Conservation (phyloP, 2,113 vertebrate species). For the Callocephalon fimbriatum region DNA sequence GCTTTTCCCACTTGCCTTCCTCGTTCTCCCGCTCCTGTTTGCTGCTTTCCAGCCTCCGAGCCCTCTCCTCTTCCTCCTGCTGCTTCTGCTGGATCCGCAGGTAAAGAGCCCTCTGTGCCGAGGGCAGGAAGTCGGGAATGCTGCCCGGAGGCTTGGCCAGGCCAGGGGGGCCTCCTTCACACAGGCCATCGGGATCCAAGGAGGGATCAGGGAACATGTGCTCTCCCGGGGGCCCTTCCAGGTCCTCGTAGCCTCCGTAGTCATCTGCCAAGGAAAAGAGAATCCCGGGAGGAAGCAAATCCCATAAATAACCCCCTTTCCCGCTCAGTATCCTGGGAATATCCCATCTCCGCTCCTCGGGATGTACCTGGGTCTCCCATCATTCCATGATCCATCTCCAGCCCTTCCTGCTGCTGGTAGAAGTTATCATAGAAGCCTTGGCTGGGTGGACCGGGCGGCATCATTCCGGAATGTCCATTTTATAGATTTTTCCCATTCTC, state of each 20-base stretch:
- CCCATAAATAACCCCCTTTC: not conserved
- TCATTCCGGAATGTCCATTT: constrained; percentile 81
- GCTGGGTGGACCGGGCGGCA: constrained; percentile 79
- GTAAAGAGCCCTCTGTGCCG: constrained; percentile 91
- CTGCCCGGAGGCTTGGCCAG: constrained; percentile 75
- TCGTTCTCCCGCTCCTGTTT: constrained; percentile 79
- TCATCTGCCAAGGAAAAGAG: constrained; percentile 73
- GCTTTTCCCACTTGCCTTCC: constrained; percentile 80
- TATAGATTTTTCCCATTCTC: no score
- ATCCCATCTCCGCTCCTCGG: rapidly evolving
- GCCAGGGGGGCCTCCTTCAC: constrained; percentile 74
- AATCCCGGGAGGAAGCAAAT: not conserved
- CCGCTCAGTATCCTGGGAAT: not conserved
- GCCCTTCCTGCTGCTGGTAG: constrained; percentile 85
- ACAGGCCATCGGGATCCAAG: constrained; percentile 68
- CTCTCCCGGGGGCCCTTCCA: constrained; percentile 75
- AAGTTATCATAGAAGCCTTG: constrained; percentile 90
- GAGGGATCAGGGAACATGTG: constrained; percentile 70
- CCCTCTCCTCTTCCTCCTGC: constrained; percentile 92
- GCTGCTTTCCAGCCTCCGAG: constrained; percentile 85
- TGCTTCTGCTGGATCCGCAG: constrained; percentile 96
- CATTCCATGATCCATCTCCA: constrained; percentile 79
- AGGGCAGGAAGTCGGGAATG: constrained; percentile 91
- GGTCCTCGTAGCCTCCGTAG: constrained; percentile 80
- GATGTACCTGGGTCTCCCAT: constrained; percentile 69